Conservation (phyloP, 2,888 invertebrate genomes). For the Emmelina monodactyla region DNA sequence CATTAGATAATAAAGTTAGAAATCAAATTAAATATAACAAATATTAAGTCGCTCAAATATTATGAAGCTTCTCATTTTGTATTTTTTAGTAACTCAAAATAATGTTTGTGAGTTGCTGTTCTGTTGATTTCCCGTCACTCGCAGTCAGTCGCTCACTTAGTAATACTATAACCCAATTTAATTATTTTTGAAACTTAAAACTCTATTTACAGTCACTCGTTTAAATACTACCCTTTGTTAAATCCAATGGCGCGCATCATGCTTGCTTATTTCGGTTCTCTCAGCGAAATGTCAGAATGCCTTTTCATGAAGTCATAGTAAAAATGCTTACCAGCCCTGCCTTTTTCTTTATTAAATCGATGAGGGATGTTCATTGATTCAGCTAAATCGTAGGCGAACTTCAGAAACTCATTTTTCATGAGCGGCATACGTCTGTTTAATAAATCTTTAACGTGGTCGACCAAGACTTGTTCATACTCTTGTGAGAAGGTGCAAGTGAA, state of each 20-base stretch:
- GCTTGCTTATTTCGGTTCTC: conserved; percentile 16
- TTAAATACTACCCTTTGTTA: conserved; percentile 18
- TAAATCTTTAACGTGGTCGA: conserved; percentile 12
- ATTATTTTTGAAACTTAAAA: too few relatives aligned
- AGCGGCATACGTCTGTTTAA: conserved; percentile 13
- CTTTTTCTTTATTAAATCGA: conserved; percentile 11
- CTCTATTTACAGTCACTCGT: too few relatives aligned
- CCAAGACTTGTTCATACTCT: conserved; percentile 13
- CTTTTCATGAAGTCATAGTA: conserved; percentile 13
- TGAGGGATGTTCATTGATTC: conserved; percentile 11
- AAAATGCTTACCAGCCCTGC: conserved; percentile 11
- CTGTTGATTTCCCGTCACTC: too few relatives aligned
- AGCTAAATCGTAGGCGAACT: conserved; percentile 9
- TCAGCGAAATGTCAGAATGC: conserved; percentile 12
- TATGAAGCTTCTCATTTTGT: background rate
- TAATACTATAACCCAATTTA: too few relatives aligned
- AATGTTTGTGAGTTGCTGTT: too few relatives aligned
- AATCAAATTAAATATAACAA: conserved; percentile 4
- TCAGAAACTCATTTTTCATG: conserved; percentile 12
- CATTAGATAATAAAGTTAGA: background rate
- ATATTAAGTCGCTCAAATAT: background rate
- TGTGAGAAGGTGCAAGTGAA: conserved; percentile 13
- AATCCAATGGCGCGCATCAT: conserved; percentile 15
- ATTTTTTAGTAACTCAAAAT: background rate
- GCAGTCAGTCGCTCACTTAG: too few relatives aligned